Evolutionary conservation across 2,888 invertebrate species (phyloP).

Genomic region (Ypsolopha sequella): DNA sequence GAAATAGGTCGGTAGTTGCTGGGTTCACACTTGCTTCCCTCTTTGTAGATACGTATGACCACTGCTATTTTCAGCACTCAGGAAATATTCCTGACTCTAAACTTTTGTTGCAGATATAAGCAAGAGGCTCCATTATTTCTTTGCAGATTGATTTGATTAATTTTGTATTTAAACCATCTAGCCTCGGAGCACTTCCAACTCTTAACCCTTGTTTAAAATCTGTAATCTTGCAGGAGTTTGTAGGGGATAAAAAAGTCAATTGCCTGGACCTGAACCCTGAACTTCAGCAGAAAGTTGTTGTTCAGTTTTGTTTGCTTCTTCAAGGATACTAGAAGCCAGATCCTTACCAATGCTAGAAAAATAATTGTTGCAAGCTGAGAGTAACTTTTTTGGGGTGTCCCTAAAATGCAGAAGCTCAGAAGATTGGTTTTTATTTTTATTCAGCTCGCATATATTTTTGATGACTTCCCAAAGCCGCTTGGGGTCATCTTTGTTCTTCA

Average conservation of each 20-base stretch:
- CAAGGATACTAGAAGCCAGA: too few relatives aligned
- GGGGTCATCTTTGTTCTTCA: too few relatives aligned
- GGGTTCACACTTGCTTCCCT: neutral
- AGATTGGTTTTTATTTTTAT: too few relatives aligned
- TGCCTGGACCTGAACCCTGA: neutral
- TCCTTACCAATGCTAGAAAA: too few relatives aligned
- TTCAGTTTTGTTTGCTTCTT: neutral
- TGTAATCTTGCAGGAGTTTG: too few relatives aligned
- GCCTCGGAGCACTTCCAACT: neutral
- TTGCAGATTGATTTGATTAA: neutral
- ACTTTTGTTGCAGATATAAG: neutral
- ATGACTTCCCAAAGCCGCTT: too few relatives aligned
- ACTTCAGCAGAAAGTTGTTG: neutral
- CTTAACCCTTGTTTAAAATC: too few relatives aligned
- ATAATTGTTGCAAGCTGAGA: too few relatives aligned
- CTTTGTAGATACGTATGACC: slow-evolving; percentile 2
- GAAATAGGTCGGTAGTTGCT: slow-evolving; percentile 4
- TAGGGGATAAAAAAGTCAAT: too few relatives aligned
- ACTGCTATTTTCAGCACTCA: neutral
- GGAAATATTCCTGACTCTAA: slow-evolving; percentile 1
- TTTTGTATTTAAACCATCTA: neutral
- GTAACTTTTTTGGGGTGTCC: too few relatives aligned
- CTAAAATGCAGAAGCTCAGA: too few relatives aligned
- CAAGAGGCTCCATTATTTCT: neutral
- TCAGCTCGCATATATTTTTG: too few relatives aligned